Evolutionary conservation across 1,140 invertebrate genomes (phyloP), one percentile per base, ranked within the genome.

Genomic region (Rhagoletis pomonella): DNA sequence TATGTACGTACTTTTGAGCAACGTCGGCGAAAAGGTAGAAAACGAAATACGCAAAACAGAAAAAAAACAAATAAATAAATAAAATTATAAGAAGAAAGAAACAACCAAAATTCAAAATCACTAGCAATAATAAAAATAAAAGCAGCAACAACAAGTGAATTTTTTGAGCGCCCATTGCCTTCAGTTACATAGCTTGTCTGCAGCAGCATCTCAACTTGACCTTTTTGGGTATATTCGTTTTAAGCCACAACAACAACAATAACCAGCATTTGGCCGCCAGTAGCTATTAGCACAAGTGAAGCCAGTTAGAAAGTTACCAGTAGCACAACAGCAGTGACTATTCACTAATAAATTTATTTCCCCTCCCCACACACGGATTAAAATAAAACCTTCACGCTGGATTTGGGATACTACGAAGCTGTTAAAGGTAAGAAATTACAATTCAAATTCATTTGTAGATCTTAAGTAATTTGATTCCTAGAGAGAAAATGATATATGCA

Each of bases 401-500:
- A 92, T 92, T 92, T 92, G 89, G 91, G 91, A 92, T 92, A 92
- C 89, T 92, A 92, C 91, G 91, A 92, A 87, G 91, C 91, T 92
- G 91, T 92, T 85, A 92, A 91, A 91, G 91, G 91, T 92, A 89
- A 88, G 84, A 44, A 81, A 81, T 81, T 29, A 55, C 73, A 29
- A 55, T 60, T n/a, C 58, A 60, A 29, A 73, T 14, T 5, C 29
- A 73, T 19, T 39, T 44, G 42, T 19, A 3, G 9, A 62, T 17
- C 29, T 29, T 29, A 29, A 29, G 29, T 29, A 29, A 29, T 29
- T 29, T 29, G 29, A 29, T 29, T 29, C 29, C 29, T 29, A 29
- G 29, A 29, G 29, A 29, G 29, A 29, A 29, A 29, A 29, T 29
- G 29, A 62, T 62, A 14, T 62, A 29, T 29, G n/a, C 10, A 12